Conservation (phyloP, 2,888 invertebrate genomes). For the Bombylius discolor region DNA sequence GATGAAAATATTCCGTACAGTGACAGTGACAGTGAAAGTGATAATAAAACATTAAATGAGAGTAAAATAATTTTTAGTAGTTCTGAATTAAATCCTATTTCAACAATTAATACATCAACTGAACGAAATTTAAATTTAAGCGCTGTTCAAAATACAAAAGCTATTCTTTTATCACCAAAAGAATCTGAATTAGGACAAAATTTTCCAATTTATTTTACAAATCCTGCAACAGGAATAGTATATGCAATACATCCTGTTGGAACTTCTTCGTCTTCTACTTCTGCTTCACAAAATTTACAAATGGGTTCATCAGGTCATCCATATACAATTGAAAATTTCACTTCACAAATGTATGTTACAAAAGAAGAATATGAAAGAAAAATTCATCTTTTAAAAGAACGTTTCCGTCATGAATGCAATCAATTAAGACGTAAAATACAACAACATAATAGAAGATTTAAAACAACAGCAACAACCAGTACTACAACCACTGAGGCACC, state of each 20-base stretch:
- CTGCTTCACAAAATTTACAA: too few species aligned
- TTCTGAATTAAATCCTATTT: too few species aligned
- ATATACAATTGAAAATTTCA: conserved; percentile 13
- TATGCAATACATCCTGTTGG: conserved; percentile 15
- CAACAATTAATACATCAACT: not conserved
- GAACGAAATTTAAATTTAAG: not conserved
- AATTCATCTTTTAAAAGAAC: conserved; percentile 17
- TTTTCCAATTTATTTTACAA: conserved; percentile 31
- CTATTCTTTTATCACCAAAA: not conserved
- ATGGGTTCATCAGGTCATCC: not conserved
- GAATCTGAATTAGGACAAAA: not conserved
- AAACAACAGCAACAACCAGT: not conserved
- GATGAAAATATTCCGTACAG: not conserved
- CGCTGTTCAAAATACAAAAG: conserved; percentile 1
- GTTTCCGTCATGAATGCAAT: not conserved
- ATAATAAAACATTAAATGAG: not conserved
- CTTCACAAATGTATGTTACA: conserved; percentile 26
- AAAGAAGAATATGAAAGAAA: conserved; percentile 31
- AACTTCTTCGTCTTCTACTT: too few species aligned
- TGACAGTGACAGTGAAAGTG: not conserved
- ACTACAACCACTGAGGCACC: not conserved
- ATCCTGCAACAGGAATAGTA: conserved; percentile 30
- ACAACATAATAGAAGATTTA: not conserved
- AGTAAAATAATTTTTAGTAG: not conserved
- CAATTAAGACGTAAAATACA: not conserved